Evolutionary conservation across 2,113 vertebrate species (phyloP).

Genomic region (Malurus cyaneus): DNA sequence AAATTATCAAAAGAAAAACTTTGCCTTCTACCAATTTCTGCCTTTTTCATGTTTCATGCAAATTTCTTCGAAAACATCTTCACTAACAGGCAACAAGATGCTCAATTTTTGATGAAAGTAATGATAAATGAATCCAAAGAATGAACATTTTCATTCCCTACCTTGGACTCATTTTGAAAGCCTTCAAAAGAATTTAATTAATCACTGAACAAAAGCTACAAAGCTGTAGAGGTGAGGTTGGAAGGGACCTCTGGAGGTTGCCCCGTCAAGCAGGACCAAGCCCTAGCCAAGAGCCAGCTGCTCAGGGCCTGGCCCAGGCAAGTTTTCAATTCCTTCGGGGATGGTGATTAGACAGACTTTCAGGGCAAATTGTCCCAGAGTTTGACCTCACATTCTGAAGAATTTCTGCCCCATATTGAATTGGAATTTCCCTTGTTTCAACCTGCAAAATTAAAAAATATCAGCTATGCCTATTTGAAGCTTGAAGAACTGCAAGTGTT

Average conservation of each 20-base stretch:
- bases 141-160: neutral
- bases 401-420: neutral
- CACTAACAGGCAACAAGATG: neutral
- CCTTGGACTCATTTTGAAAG: neutral
- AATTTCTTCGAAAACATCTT: neutral
- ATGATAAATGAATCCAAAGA: neutral
- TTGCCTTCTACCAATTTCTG: neutral
- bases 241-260: neutral
- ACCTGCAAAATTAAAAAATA: constrained; percentile 41
- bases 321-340: neutral
- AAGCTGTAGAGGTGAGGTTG: neutral
- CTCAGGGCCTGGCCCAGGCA: neutral
- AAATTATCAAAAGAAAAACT: neutral
- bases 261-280: neutral
- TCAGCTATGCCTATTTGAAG: neutral
- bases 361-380: neutral
- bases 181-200: neutral
- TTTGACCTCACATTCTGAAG: constrained; percentile 37
- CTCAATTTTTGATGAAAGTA: neutral
- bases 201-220: neutral
- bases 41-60: neutral
- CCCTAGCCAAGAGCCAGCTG: neutral
- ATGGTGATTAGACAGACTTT: neutral
- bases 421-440: constrained; percentile 38
- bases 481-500: neutral